phyloP scores from a whole-genome alignment of 2,888 invertebrate genomes.

The Mythimna pallens region DNA sequence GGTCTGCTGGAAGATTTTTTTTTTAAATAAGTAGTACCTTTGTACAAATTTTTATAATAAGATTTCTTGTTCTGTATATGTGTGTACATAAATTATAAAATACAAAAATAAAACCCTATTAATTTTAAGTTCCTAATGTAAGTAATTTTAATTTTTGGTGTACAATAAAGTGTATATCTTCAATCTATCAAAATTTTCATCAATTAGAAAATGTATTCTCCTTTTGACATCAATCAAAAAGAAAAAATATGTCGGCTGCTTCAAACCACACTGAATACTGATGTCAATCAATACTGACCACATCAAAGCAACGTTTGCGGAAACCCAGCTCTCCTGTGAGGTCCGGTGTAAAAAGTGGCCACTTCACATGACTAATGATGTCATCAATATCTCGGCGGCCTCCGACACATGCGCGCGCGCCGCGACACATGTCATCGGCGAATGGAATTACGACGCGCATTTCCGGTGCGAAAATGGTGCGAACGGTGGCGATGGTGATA shows the following conservation, averaged over 20 bases:
- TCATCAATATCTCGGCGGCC: conserved; percentile 85
- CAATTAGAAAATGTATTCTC: no score
- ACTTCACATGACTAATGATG: conserved; percentile 86
- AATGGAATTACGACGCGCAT: conserved; percentile 79
- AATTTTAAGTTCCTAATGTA: no score
- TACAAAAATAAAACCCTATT: no score
- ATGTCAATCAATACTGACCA: conserved; percentile 49
- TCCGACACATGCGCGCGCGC: conserved; percentile 80
- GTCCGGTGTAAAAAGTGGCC: conserved; percentile 75
- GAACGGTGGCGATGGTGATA: conserved; percentile 22
- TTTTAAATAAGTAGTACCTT: no score
- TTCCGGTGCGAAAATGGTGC: conserved; percentile 80
- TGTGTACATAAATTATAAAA: no score
- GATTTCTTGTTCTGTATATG: no score
- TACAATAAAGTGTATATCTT: no score
- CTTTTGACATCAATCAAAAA: no score
- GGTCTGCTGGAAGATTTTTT: no score
- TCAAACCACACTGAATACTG: not conserved
- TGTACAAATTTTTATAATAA: no score
- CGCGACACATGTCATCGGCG: conserved; percentile 84
- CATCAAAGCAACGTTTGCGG: conserved; percentile 57
- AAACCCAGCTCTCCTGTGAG: conserved; percentile 75
- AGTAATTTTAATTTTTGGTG: no score
- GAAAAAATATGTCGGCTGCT: not conserved
- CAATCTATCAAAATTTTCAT: no score